Conservation (phyloP, 64 coral and sea anemone genomes). For the Porites lutea region DNA sequence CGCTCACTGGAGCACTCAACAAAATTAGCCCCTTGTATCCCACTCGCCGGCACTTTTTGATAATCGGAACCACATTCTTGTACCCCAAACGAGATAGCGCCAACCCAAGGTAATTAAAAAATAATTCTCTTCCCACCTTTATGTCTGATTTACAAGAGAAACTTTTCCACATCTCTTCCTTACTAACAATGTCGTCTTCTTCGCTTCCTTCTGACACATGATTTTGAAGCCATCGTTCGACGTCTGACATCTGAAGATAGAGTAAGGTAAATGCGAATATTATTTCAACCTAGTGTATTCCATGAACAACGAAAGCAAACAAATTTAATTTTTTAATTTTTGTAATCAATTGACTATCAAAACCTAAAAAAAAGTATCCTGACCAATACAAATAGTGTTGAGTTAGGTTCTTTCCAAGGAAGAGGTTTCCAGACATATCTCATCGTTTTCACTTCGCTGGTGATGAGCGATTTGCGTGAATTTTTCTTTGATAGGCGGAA, state of each 20-base stretch:
- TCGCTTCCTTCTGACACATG: not conserved
- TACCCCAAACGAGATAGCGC: slow-evolving; percentile 23
- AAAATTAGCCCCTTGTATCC: slow-evolving; percentile 30
- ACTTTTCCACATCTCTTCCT: slow-evolving; percentile 44
- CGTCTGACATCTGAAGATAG: slow-evolving; percentile 12
- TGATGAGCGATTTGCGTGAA: no score
- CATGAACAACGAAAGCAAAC: not conserved
- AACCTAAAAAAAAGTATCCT: no score
- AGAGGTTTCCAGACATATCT: no score
- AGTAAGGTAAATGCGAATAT: not conserved
- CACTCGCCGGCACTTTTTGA: slow-evolving; percentile 17
- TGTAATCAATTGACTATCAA: not conserved
- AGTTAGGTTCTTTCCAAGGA: no score
- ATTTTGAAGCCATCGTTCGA: slow-evolving; percentile 19
- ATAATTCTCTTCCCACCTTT: slow-evolving; percentile 36
- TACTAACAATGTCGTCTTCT: not conserved
- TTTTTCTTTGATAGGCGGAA: not conserved
- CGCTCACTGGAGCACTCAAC: not conserved
- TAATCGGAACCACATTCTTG: slow-evolving; percentile 7
- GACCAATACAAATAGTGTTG: not conserved
- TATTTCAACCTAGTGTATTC: not conserved
- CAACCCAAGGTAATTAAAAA: slow-evolving; percentile 34
- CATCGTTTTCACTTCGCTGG: no score
- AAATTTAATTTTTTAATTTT: no score
- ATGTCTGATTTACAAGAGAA: not conserved